Evolutionary conservation across 2,888 invertebrate species (phyloP).

Genomic region (Resseliella maxima): DNA sequence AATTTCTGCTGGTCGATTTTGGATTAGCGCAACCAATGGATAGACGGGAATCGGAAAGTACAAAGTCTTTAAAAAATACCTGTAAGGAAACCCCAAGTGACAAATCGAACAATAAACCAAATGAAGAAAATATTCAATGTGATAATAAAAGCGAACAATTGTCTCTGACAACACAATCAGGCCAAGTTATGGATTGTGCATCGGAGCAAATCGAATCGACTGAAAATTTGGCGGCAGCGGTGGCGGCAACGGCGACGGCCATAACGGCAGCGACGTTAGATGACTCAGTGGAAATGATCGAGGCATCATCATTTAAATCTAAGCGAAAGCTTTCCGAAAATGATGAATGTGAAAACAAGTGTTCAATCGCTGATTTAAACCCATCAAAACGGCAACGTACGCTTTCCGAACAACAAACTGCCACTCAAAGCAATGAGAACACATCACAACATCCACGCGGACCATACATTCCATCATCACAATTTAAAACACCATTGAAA

Average conservation of each 20-base stretch:
- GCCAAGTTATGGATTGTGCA: not conserved
- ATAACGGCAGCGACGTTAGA: not conserved
- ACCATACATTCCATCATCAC: constrained; percentile 58
- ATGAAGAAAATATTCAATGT: constrained; percentile 27
- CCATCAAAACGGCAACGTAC: not conserved
- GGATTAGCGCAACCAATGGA: constrained; percentile 81
- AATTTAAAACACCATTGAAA: constrained; percentile 66
- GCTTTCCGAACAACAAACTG: not conserved
- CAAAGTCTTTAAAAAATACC: constrained; percentile 31
- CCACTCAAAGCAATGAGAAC: not conserved
- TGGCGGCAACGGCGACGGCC: not conserved
- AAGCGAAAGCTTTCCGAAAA: constrained; percentile 15
- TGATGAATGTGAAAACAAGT: not conserved
- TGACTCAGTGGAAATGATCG: not conserved
- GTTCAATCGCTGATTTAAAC: not conserved
- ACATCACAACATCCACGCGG: constrained; percentile 35
- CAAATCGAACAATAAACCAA: constrained; percentile 43
- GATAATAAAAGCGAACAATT: constrained; percentile 55
- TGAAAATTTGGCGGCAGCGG: not conserved
- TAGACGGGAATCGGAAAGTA: constrained; percentile 2
- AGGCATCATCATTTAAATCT: not conserved
- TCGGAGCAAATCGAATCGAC: not conserved
- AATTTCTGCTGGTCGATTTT: constrained; percentile 87
- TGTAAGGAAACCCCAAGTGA: constrained; percentile 49
- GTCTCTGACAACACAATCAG: not conserved